Percentiles rank a stretch among this genome's conserved stretches.
Conservation (phyloP, 2,113 vertebrate genomes). For the Melanerpes formicivorus region DNA sequence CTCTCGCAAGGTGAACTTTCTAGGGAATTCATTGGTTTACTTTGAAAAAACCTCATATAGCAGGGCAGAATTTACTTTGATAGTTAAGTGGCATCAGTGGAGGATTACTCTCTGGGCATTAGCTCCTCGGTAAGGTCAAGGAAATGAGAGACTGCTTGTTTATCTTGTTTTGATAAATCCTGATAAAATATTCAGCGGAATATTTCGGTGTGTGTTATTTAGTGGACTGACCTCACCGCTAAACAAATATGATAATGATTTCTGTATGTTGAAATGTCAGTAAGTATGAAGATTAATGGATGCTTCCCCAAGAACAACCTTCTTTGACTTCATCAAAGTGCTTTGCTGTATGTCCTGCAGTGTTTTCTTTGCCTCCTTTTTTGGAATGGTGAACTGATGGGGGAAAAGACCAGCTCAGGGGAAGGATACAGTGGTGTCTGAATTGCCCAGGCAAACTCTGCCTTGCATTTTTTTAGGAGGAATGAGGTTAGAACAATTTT, state of each 20-base stretch:
- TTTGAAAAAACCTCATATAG: not conserved
- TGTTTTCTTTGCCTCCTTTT: not conserved
- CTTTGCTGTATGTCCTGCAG: not conserved
- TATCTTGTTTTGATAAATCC: slow-evolving; percentile 20
- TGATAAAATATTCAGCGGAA: not conserved
- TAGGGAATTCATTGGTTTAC: not conserved
- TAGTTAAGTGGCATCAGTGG: not conserved
- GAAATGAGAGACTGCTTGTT: slow-evolving; percentile 3
- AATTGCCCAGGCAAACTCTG: not conserved
- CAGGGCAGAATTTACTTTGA: slow-evolving; percentile 29
- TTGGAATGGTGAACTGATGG: not conserved
- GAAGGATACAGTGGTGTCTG: not conserved
- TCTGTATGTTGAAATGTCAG: not conserved
- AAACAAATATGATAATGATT: not conserved
- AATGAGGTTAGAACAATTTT: not conserved
- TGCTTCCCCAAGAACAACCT: not conserved
- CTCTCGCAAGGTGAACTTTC: not conserved
- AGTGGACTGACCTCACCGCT: not conserved
- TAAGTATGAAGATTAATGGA: not conserved
- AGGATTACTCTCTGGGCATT: slow-evolving; percentile 4
- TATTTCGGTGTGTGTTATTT: not conserved
- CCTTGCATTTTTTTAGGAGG: not conserved
- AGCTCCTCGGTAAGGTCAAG: slow-evolving; percentile 4
- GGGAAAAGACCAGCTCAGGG: not conserved
- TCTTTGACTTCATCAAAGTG: not conserved